phyloP scores from a whole-genome alignment of 2,888 invertebrate species.

The Artemia sinica region DNA sequence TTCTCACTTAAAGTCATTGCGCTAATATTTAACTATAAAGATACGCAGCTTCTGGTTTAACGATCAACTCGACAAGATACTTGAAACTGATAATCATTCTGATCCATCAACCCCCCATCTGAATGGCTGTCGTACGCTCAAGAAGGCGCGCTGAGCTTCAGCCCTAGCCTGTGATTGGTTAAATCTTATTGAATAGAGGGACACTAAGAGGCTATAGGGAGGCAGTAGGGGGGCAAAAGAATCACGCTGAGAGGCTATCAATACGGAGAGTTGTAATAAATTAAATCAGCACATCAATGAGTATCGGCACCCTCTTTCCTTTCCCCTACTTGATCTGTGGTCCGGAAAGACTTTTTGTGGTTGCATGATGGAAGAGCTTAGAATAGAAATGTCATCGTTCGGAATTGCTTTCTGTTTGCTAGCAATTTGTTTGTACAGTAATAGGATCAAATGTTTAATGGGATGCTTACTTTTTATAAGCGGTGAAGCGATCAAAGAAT shows the following conservation, averaged over 20 bases:
- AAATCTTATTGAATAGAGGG: not conserved
- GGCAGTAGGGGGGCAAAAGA: constrained; percentile 6
- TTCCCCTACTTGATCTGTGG: constrained; percentile 10
- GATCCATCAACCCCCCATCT: constrained; percentile 2
- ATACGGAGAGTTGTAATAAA: constrained; percentile 4
- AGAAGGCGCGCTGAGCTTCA: not conserved
- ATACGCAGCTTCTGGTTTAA: too few species aligned
- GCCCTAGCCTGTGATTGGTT: constrained; percentile 11
- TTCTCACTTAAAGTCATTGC: constrained; percentile 11
- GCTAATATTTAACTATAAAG: too few species aligned
- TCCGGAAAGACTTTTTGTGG: constrained; percentile 14
- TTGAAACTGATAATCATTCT: constrained; percentile 10
- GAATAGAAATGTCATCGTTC: constrained; percentile 12
- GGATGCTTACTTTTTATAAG: not conserved
- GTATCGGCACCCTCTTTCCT: not conserved
- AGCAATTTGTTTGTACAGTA: constrained; percentile 12
- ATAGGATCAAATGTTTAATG: not conserved
- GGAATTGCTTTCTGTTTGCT: constrained; percentile 13
- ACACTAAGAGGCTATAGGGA: constrained; percentile 10
- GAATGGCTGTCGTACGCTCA: constrained; percentile 12
- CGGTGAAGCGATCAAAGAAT: too few species aligned
- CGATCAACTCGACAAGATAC: not conserved
- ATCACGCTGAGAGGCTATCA: constrained; percentile 13
- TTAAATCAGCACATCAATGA: constrained; percentile 14
- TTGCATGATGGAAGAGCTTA: constrained; percentile 9